Conservation (phyloP, 1,140 invertebrate genomes). For the Gonioctena quinquepunctata region DNA sequence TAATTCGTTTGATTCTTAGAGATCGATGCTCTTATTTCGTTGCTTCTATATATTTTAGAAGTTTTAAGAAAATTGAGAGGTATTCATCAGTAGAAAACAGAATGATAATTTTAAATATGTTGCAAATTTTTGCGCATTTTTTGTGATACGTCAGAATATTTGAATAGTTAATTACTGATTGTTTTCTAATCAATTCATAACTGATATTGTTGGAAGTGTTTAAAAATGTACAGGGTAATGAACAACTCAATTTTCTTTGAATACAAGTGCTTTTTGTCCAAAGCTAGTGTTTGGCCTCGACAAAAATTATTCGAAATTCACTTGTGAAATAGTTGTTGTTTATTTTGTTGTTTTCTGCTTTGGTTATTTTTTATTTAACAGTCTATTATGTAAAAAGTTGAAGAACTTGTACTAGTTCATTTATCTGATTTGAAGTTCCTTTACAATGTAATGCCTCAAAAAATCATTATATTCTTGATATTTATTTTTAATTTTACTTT, state of each 20-base stretch:
- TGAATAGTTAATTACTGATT: neutral
- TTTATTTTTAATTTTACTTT: neutral
- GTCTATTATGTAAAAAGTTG: conserved; percentile 12
- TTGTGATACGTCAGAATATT: neutral
- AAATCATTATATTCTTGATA: neutral
- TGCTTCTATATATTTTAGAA: neutral
- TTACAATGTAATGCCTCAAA: neutral
- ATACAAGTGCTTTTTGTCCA: neutral
- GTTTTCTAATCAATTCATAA: neutral
- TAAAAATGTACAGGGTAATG: conserved; percentile 6
- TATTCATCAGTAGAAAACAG: neutral
- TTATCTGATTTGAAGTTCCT: conserved; percentile 3
- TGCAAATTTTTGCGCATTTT: neutral
- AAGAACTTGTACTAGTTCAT: neutral
- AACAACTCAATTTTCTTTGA: neutral
- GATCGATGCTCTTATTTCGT: conserved; percentile 3
- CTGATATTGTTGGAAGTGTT: neutral
- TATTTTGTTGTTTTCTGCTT: conserved; percentile 23
- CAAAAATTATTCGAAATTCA: neutral
- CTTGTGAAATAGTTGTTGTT: conserved; percentile 20
- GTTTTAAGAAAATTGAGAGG: neutral
- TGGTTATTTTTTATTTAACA: conserved; percentile 24
- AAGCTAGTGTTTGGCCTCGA: conserved; percentile 1
- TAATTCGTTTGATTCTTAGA: conserved; percentile 7
- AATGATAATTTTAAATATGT: neutral